These are phyloP conservation scores for Diachasmimorpha longicaudata DNA, from an alignment of 1,140 invertebrate species.

Conservation along the genomic window DNA sequence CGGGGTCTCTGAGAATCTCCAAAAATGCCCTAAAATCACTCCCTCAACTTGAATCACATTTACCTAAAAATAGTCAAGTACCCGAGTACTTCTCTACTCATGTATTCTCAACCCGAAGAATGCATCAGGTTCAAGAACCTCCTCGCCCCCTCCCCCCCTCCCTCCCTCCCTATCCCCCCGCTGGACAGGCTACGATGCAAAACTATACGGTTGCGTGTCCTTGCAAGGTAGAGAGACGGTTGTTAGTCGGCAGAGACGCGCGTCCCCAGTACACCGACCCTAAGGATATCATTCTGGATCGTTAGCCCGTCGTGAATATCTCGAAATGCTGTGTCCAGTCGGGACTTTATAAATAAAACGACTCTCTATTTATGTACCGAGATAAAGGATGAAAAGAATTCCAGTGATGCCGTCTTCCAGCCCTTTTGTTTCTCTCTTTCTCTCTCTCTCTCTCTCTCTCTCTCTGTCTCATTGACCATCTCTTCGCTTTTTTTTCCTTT, in stretches of 20 bases:
- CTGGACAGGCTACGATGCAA: neutral
- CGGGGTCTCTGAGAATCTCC: no score
- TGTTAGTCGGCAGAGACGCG: neutral
- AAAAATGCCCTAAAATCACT: no score
- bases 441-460: neutral
- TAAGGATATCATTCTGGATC: constrained; percentile 16
- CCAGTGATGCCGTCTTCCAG: neutral
- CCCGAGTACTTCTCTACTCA: neutral
- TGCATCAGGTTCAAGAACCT: constrained; percentile 20
- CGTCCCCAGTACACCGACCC: neutral
- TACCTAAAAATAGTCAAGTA: no score
- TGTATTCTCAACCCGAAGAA: constrained; percentile 10
- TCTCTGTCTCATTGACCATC: neutral
- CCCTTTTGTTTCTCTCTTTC: neutral
- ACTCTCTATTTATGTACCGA: constrained; percentile 21
- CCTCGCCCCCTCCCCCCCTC: no score
- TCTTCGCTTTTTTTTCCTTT: neutral
- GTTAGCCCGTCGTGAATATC: constrained; percentile 17
- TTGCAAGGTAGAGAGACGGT: constrained; percentile 25
- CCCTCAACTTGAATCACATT: no score
- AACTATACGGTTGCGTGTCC: constrained; percentile 19
- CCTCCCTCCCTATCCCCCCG: no score
- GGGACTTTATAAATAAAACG: constrained; percentile 20
- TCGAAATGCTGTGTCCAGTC: constrained; percentile 9
- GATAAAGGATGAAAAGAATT: neutral